Conservation (phyloP, 37 sponge, comb jelly and placozoan genomes). For the Halisarca cf. caerulea region DNA sequence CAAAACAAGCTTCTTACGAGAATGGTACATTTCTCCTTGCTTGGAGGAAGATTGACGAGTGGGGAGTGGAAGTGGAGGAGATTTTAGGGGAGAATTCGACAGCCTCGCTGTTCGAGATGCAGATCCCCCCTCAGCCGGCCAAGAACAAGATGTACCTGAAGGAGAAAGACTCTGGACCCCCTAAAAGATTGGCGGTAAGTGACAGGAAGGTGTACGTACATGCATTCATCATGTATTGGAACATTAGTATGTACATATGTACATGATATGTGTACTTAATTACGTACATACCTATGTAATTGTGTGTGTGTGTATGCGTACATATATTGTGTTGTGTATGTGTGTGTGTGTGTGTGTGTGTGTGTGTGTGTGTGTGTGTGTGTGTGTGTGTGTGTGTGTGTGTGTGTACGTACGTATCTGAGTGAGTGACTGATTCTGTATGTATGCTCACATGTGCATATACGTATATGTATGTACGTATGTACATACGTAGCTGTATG, state of each 20-base stretch:
- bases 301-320: too few relatives aligned
- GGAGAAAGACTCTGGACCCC: conserved; percentile 29
- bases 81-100: conserved; percentile 52
- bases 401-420: too few relatives aligned
- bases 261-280: too few relatives aligned
- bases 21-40: conserved; percentile 23
- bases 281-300: too few relatives aligned
- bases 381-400: too few relatives aligned
- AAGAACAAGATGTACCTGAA: conserved; percentile 33
- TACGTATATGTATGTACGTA: not conserved
- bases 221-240: not conserved
- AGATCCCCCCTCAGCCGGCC: conserved; percentile 53
- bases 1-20: conserved; percentile 53
- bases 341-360: too few relatives aligned
- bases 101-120: conserved; percentile 72
- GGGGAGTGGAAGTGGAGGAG: conserved; percentile 4
- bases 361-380: too few relatives aligned
- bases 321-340: too few relatives aligned
- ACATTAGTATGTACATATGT: not conserved
- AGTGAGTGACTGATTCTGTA: too few relatives aligned
- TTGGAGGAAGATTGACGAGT: not conserved
- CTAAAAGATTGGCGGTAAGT: conserved; percentile 18
- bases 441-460: not conserved
- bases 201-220: not conserved
- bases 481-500: not conserved